These are phyloP conservation scores for Aphaenogaster floridana DNA, from an alignment of 1,140 invertebrate genomes.

Conservation along the genomic window DNA sequence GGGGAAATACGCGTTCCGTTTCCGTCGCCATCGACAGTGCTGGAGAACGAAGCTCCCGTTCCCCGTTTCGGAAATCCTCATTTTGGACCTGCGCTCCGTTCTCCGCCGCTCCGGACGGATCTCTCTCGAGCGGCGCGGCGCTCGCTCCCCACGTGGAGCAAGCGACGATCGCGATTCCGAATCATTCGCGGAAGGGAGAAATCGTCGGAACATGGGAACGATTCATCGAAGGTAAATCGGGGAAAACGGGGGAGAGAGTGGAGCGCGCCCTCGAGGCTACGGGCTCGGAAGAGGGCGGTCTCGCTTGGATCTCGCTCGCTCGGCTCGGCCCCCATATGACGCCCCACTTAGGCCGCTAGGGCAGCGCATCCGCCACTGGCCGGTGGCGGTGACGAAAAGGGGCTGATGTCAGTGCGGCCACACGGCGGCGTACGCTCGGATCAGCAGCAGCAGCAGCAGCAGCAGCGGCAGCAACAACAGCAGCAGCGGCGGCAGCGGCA, in stretches of 20 bases:
- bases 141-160: not conserved
- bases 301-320: constrained; percentile 13
- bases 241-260: not conserved
- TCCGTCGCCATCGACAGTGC: constrained; percentile 42
- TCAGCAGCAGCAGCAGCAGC: constrained; percentile 71
- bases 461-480: not conserved
- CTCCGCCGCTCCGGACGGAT: not conserved
- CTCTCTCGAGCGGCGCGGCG: not conserved
- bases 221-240: not conserved
- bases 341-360: constrained; percentile 60
- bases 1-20: constrained; percentile 12
- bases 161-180: not conserved
- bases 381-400: constrained; percentile 72
- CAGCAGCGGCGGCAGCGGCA: constrained; percentile 57
- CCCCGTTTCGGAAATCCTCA: not conserved
- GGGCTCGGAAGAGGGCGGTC: constrained; percentile 38
- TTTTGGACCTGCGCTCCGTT: not conserved
- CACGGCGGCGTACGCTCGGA: constrained; percentile 80
- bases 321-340: constrained; percentile 53
- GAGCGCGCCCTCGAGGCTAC: constrained; percentile 18
- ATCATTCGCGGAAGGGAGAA: not conserved
- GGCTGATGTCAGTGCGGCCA: constrained; percentile 79
- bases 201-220: not conserved
- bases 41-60: constrained; percentile 39
- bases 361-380: constrained; percentile 67